Conservation (phyloP, 2,797 vertebrate species). For the Basileuterus tristriatus region DNA sequence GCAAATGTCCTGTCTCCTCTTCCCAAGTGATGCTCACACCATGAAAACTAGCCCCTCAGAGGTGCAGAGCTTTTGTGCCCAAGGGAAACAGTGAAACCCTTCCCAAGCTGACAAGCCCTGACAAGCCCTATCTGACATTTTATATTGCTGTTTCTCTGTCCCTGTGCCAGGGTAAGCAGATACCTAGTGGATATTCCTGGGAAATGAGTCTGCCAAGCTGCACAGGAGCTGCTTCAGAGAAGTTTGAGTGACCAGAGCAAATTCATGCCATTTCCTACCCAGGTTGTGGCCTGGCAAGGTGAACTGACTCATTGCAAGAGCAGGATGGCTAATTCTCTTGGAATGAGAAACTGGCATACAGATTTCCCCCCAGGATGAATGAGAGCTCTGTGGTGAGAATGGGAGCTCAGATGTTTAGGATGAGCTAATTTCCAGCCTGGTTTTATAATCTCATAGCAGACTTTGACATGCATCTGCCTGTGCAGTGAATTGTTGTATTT, state of each 20-base stretch:
- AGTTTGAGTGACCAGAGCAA: neutral
- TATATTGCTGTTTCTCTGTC: neutral
- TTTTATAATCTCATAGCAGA: neutral
- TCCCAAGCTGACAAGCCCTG: neutral
- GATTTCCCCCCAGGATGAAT: neutral
- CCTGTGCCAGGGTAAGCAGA: neutral
- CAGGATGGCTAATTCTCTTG: neutral
- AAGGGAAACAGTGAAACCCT: neutral
- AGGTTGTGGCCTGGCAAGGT: neutral
- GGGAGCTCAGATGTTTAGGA: neutral
- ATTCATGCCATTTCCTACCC: rapidly evolving
- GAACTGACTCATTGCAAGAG: neutral
- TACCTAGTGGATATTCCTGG: neutral
- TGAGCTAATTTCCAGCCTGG: neutral
- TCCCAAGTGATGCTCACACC: neutral
- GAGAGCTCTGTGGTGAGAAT: neutral
- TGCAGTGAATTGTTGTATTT: neutral
- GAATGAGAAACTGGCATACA: neutral
- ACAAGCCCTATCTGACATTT: neutral
- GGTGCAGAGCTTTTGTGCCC: neutral
- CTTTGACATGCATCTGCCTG: neutral
- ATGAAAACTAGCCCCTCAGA: neutral
- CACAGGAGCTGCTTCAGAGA: neutral
- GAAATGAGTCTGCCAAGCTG: neutral
- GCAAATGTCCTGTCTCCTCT: neutral